Evolutionary conservation across 2,113 vertebrate genomes (phyloP), one percentile per base, ranked within the genome.

Genomic region (Bos javanicus): DNA sequence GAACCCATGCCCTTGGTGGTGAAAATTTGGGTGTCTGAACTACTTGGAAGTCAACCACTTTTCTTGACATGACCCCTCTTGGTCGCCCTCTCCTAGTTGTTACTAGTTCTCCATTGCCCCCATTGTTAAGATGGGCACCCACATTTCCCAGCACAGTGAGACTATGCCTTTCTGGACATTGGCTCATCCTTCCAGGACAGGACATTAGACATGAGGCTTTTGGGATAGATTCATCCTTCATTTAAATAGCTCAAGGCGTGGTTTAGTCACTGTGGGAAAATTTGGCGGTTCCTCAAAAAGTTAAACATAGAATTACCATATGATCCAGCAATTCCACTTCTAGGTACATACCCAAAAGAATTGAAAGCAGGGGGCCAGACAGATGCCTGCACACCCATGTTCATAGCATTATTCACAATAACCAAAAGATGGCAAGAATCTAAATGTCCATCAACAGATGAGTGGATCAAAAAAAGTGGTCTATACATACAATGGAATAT

Each of bases 401-500:
- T 76, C 48, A 25, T 13, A 26, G 39, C 62, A 43, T 60, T 21
- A 46, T 33, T 83, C 57, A 30, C 50, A 59, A 26, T 16, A 56
- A 54, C 48, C 78, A 52, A 48, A 46, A 67, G 30, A 15, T 39
- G 43, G 30, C 60, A 86, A 36, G 36, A 83, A 30, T 16, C 76
- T 16, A 5, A 30, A 16, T 26, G 28, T 78, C 39, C 39, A 2
- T 50, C 85, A 50, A 4, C 23, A 17, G 50, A 54, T 25, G 43
- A 64, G 28, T 7, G 33, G 17, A 23, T 57, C 26, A 36, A 48
- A 52, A n/a, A 43, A 87, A 46, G 57, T 14, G 17, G 14, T 76
- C 28, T 46, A 0, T 15, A 1, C 13, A 7, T 8, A 46, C 3
- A 4, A 7, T 19, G 50, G 25, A 59, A 25, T 57, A 26, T 26